Conservation (phyloP, 2,113 vertebrate genomes). For the Neolamprologus brichardi region DNA sequence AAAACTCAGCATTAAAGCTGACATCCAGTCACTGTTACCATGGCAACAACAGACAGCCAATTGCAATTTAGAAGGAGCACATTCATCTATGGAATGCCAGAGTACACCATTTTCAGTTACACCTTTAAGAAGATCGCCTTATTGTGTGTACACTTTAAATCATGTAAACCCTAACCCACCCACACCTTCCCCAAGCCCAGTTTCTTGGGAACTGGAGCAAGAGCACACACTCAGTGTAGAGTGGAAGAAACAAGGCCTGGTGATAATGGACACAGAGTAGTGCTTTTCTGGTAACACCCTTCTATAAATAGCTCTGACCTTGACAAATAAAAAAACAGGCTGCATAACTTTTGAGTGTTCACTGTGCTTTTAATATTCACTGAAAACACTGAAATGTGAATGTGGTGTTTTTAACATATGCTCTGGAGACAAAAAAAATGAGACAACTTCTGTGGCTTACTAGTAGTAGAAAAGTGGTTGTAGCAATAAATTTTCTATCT, state of each 20-base stretch:
- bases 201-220: background rate
- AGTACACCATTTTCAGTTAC: conserved; percentile 35
- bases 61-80: background rate
- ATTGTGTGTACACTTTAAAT: background rate
- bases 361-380: conserved; percentile 3
- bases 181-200: background rate
- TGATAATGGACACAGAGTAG: background rate
- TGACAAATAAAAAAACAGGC: background rate
- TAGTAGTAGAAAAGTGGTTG: background rate
- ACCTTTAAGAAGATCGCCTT: background rate
- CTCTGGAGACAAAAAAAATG: background rate
- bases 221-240: background rate
- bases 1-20: conserved; percentile 10
- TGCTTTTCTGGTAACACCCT: background rate
- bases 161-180: background rate
- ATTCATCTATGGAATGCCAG: conserved; percentile 13
- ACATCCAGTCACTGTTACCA: conserved; percentile 47
- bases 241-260: background rate
- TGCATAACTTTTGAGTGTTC: background rate
- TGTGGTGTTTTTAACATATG: background rate
- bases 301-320: conserved; percentile 36
- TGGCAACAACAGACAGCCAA: conserved; percentile 43
- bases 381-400: background rate
- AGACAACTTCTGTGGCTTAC: background rate
- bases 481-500: background rate